A percentile compares a stretch with the other conserved stretches of the same genome.
These are phyloP conservation scores for Drosophila atripex DNA, from an alignment of 2,888 invertebrate species.

Conservation along the genomic window DNA sequence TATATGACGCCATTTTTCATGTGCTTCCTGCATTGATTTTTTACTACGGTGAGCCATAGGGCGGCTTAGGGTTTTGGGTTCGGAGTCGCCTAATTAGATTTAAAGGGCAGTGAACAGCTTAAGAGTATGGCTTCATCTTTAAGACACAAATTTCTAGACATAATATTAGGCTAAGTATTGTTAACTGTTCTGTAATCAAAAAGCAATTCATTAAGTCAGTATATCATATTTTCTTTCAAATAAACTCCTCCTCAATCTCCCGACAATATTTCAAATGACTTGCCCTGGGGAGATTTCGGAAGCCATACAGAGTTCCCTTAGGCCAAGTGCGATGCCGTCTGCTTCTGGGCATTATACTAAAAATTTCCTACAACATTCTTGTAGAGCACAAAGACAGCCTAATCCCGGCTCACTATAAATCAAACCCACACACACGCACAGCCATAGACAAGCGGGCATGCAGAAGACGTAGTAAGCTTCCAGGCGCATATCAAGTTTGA, in stretches of 20 bases:
- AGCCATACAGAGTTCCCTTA: conserved; percentile 34
- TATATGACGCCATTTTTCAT: conserved; percentile 60
- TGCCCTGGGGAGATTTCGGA: conserved; percentile 13
- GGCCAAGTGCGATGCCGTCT: conserved; percentile 42
- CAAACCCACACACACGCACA: conserved; percentile 51
- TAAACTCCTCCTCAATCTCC: background rate
- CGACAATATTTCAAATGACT: conserved; percentile 26
- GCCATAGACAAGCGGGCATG: conserved; percentile 19
- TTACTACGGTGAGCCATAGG: too few species aligned
- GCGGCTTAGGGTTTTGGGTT: conserved; percentile 16
- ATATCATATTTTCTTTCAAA: background rate
- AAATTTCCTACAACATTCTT: conserved; percentile 69
- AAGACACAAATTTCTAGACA: background rate
- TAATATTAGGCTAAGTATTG: too few species aligned
- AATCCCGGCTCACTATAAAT: conserved; percentile 78
- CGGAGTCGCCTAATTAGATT: conserved; percentile 51
- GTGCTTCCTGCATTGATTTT: conserved; percentile 29
- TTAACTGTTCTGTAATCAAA: too few species aligned
- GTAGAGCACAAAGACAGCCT: conserved; percentile 70
- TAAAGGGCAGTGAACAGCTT: conserved; percentile 45
- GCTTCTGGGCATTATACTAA: conserved; percentile 61
- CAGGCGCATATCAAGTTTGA: conserved; percentile 76
- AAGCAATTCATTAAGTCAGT: too few species aligned
- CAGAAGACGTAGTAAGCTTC: conserved; percentile 70
- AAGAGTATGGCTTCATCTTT: conserved; percentile 24